These are phyloP conservation scores for Nesospiza acunhae DNA, from an alignment of 2,113 vertebrate genomes.

Conservation along the genomic window DNA sequence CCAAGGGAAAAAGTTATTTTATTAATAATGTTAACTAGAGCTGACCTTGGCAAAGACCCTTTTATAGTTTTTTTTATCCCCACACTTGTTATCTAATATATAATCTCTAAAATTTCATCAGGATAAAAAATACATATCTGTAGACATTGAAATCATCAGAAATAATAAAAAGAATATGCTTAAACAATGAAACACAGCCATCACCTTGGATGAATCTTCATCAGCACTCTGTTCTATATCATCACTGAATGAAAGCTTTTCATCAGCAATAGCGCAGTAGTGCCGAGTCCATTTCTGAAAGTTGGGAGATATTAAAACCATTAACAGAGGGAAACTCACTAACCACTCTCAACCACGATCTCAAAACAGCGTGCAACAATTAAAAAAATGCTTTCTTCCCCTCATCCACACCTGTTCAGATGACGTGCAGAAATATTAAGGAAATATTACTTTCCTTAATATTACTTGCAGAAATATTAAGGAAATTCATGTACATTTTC, in stretches of 20 bases:
- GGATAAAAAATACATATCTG: not conserved
- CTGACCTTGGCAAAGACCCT: not conserved
- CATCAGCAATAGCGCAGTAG: constrained; percentile 90
- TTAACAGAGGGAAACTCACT: not conserved
- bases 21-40: not conserved
- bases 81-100: not conserved
- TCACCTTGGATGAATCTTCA: constrained; percentile 76
- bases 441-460: not conserved
- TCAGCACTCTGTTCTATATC: constrained; percentile 82
- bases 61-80: not conserved
- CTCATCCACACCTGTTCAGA: not conserved
- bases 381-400: not conserved
- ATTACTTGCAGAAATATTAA: not conserved
- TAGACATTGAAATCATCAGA: not conserved
- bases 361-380: not conserved
- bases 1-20: not conserved
- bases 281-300: constrained; percentile 91
- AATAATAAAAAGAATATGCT: not conserved
- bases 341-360: not conserved
- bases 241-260: constrained; percentile 93
- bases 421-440: not conserved
- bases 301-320: not conserved
- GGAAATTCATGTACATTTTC: not conserved
- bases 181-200: not conserved
- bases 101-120: not conserved